Evolutionary conservation across 2,113 vertebrate genomes (phyloP).

Genomic region (Penelope pileata): DNA sequence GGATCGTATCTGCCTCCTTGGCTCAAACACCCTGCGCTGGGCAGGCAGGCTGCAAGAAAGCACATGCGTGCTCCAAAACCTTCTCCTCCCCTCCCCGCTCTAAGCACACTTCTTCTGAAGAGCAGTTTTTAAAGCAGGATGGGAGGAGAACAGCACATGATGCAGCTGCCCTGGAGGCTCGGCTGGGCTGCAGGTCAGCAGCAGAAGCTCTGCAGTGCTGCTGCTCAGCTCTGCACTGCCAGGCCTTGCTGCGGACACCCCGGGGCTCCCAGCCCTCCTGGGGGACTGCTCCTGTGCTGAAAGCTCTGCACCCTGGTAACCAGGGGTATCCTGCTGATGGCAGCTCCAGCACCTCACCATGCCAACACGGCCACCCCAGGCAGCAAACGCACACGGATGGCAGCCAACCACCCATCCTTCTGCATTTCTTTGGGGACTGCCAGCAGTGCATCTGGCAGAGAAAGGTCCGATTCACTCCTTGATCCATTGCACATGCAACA

Average conservation of each 20-base stretch:
- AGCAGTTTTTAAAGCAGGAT: not conserved
- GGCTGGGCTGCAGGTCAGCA: not conserved
- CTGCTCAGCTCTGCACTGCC: not conserved
- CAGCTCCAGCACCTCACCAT: not conserved
- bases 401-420: not conserved
- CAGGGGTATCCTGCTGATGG: not conserved
- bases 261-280: not conserved
- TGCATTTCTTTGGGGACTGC: not conserved
- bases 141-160: not conserved
- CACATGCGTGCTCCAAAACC: not conserved
- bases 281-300: accelerated
- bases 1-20: not conserved
- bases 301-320: not conserved
- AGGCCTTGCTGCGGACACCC: too few relatives aligned
- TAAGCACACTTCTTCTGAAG: not conserved
- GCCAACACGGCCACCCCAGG: not conserved
- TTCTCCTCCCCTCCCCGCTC: not conserved
- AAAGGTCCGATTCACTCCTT: not conserved
- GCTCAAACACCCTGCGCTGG: not conserved
- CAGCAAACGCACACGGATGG: accelerated
- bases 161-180: not conserved
- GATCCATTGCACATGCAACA: accelerated
- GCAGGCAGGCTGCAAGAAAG: not conserved
- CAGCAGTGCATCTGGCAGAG: not conserved
- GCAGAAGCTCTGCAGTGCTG: not conserved